Conservation (phyloP, 2,113 vertebrate genomes). For the Eclectus roratus region DNA sequence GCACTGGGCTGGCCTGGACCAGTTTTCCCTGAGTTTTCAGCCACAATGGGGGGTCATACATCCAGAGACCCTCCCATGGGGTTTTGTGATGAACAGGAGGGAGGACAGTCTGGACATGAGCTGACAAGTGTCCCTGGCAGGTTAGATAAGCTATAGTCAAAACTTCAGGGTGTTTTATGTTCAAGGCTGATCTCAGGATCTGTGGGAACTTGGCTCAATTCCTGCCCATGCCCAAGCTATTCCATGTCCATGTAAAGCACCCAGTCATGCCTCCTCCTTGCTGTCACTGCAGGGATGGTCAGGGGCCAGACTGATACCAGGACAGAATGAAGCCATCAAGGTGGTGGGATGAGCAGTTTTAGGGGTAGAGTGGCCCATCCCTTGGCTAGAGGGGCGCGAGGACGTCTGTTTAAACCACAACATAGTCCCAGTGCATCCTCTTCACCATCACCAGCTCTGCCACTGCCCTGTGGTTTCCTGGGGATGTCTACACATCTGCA, state of each 20-base stretch:
- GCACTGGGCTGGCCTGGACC: neutral
- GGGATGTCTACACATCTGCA: neutral
- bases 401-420: rapidly evolving
- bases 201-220: neutral
- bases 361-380: neutral
- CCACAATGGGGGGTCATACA: too few relatives aligned
- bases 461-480: rapidly evolving
- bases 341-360: neutral
- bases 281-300: neutral
- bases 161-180: neutral
- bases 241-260: neutral
- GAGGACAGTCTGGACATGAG: neutral
- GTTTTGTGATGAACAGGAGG: neutral
- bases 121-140: neutral
- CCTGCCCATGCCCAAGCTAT: neutral
- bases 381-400: neutral
- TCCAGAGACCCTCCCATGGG: rapidly evolving
- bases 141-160: neutral
- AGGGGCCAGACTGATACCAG: neutral
- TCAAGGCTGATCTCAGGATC: neutral
- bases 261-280: neutral
- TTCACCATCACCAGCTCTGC: rapidly evolving
- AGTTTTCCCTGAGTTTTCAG: neutral
- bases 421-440: neutral
- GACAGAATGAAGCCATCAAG: neutral